A percentile compares a stretch with the other conserved stretches of the same genome.
phyloP scores from a whole-genome alignment of 1,140 invertebrate genomes.

The Triops longicaudatus region DNA sequence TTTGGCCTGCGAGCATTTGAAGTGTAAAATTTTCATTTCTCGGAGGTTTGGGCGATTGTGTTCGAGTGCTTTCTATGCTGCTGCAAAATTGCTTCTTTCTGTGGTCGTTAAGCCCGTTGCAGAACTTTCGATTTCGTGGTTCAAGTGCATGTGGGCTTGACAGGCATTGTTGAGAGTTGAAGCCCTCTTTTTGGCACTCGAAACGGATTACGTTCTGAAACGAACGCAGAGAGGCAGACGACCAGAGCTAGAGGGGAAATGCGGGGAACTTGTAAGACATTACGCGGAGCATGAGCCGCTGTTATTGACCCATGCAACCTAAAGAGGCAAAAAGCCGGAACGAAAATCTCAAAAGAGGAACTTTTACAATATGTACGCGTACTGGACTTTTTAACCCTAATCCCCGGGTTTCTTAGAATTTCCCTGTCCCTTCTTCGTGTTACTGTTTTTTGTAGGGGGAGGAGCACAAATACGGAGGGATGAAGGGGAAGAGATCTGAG shows the following conservation, averaged over 20 bases:
- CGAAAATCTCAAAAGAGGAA: not conserved
- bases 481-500: not conserved
- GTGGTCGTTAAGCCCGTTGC: not conserved
- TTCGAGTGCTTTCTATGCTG: no score
- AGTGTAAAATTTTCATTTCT: no score
- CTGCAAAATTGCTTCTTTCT: no score
- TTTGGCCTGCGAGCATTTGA: no score
- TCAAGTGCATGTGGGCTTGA: not conserved
- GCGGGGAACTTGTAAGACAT: not conserved
- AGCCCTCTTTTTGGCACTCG: not conserved
- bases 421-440: no score
- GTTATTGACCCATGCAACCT: not conserved
- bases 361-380: no score
- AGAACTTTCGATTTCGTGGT: not conserved
- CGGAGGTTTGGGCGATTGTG: no score
- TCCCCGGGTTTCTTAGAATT: no score
- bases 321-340: not conserved
- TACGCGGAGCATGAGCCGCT: not conserved
- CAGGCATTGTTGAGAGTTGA: not conserved
- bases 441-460: no score
- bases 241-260: not conserved
- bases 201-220: not conserved
- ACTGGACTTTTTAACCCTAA: no score
- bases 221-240: not conserved
- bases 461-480: not conserved